phyloP scores from a whole-genome alignment of 2,888 invertebrate genomes.

The Lissocephala sabroskyi region DNA sequence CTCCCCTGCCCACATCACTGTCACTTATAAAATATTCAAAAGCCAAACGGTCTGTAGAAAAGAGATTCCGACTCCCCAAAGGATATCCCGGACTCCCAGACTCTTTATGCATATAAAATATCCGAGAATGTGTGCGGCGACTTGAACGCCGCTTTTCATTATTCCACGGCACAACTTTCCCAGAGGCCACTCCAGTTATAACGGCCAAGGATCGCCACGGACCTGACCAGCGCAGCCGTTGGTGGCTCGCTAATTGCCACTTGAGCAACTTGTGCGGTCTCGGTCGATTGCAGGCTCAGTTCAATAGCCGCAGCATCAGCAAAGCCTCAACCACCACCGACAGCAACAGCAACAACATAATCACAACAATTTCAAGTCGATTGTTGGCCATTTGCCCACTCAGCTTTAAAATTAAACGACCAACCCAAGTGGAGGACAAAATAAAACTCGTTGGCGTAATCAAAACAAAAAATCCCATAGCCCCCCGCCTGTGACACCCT shows the following conservation, averaged over 20 bases:
- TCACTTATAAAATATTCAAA: constrained; percentile 51
- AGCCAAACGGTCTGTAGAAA: too few species aligned
- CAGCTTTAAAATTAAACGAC: constrained; percentile 3
- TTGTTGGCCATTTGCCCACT: constrained; percentile 1
- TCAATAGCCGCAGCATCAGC: constrained; percentile 38
- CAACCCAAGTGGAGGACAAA: neutral
- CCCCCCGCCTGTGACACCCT: constrained; percentile 20
- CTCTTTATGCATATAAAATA: constrained; percentile 11
- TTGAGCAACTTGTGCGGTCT: constrained; percentile 37
- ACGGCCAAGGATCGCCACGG: neutral
- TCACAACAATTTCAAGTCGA: constrained; percentile 15
- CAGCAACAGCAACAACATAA: constrained; percentile 12
- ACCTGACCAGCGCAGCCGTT: neutral
- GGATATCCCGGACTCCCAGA: neutral
- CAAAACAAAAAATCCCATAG: neutral
- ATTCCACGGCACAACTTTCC: constrained; percentile 6
- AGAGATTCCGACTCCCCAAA: too few species aligned
- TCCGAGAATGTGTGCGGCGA: neutral
- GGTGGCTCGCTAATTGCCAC: constrained; percentile 43
- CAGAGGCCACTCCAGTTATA: constrained; percentile 2
- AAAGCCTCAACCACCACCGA: constrained; percentile 16
- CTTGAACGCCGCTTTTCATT: neutral
- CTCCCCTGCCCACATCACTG: constrained; percentile 12
- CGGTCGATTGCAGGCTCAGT: constrained; percentile 14
- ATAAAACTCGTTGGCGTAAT: neutral